Evolutionary conservation across 1,140 invertebrate genomes (phyloP), one percentile per base, ranked within the genome.

Genomic region (Drosophila varians): DNA sequence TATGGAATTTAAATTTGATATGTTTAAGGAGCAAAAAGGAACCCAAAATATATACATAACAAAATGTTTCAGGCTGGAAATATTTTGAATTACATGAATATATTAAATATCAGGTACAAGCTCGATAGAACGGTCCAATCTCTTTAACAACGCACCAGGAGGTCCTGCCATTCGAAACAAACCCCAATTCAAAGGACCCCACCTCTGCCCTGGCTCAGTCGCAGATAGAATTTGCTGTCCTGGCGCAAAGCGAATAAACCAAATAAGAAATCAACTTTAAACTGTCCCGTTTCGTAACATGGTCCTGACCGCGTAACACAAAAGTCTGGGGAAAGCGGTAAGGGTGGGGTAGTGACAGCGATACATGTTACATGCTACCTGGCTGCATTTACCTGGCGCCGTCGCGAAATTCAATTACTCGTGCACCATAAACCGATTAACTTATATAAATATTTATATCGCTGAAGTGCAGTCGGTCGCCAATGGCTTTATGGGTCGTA

Each of bases 361-460:
- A 14, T 53, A 9, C 60, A 34, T 53, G 64, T 66, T 45, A 68
- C 64, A 45, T 31, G 57, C 34, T 65, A 64, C 61, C 61, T 66
- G 61, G 66, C 23, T 70, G 45, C 64, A 53, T 68, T 68, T 70
- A 71, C 65, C 68, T 61, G 69, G 69, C 48, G 68, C 69, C 69
- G 56, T 71, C 42, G 57, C 57, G 68, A 66, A 86, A 86, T 86
- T 86, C 80, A 86, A 86, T 86, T 86, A 86, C 82, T 86, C 82
- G 80, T 86, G 80, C 82, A 43, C 82, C 80, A 86, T 86, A 86
- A 86, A 87, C 80, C 80, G 80, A 86, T 86, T 86, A 86, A 86
- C 82, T 86, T 86, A 72, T 86, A 86, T 86, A 87, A 86, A 86
- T 86, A 86, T 86, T 86, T 86, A 86, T 86, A 86, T 86, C 80